phyloP scores from a whole-genome alignment of 1,140 invertebrate species.

The Dinoponera quadriceps region DNA sequence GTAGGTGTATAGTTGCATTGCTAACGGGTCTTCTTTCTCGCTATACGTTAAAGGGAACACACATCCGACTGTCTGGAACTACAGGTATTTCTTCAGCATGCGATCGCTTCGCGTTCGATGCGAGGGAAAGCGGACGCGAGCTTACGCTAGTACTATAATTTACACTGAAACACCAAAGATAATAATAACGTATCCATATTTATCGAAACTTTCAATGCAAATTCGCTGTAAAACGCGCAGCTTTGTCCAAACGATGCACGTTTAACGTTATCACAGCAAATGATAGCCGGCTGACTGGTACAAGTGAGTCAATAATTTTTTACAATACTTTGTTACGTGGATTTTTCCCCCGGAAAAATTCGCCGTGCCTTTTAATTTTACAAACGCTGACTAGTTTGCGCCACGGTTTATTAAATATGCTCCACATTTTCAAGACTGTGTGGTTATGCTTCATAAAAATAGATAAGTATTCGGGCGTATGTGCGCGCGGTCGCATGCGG shows the following conservation, averaged over 20 bases:
- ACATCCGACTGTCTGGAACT: constrained; percentile 18
- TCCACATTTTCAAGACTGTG: background rate
- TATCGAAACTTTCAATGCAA: background rate
- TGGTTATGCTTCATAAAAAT: constrained; percentile 19
- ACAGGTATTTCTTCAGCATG: background rate
- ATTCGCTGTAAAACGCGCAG: background rate
- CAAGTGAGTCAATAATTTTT: background rate
- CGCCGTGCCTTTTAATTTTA: background rate
- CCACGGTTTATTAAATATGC: constrained; percentile 15
- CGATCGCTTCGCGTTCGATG: background rate
- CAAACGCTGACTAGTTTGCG: background rate
- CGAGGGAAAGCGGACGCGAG: background rate
- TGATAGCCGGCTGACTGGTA: background rate
- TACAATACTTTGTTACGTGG: background rate
- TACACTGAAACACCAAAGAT: background rate
- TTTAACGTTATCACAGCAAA: background rate
- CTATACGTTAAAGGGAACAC: constrained; percentile 40
- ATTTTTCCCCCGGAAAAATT: background rate
- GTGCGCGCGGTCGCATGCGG: background rate
- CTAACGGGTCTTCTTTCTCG: constrained; percentile 72
- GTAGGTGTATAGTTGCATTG: constrained; percentile 62
- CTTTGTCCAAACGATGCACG: background rate
- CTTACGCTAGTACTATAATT: background rate
- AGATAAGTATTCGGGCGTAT: constrained; percentile 21
- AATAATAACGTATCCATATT: background rate